A percentile compares a stretch with the other conserved stretches of the same genome.
Evolutionary conservation across 2,797 vertebrate genomes (phyloP).

Genomic region (Rhinichthys osculus): DNA sequence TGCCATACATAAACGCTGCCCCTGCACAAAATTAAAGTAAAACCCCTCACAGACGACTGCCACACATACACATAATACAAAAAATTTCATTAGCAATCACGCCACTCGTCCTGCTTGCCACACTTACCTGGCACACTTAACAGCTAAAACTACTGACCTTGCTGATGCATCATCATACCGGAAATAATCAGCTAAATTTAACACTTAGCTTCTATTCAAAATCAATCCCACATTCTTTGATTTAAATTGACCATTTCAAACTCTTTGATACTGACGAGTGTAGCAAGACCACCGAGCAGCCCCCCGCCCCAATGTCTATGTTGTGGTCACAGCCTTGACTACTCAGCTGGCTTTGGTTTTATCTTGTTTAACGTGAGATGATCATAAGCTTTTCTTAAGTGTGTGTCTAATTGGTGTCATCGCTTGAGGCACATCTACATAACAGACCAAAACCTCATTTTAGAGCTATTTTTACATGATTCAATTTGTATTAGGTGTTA

Average conservation of each 20-base stretch:
- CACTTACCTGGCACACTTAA: no score
- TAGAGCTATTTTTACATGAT: slow-evolving; percentile 27
- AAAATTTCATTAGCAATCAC: no score
- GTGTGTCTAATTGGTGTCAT: slow-evolving; percentile 33
- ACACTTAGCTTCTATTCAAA: neutral
- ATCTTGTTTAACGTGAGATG: neutral
- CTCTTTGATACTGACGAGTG: neutral
- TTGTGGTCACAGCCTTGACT: neutral
- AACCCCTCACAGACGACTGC: no score
- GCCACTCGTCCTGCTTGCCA: no score
- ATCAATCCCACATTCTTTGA: neutral
- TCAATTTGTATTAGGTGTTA: slow-evolving; percentile 18
- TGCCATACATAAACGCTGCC: no score
- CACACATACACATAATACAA: no score
- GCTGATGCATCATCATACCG: neutral
- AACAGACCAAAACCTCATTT: slow-evolving; percentile 37
- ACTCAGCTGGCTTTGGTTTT: neutral
- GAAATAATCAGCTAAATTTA: neutral
- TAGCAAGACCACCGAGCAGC: neutral
- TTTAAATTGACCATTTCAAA: neutral
- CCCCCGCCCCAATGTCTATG: neutral
- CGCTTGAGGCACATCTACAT: slow-evolving; percentile 31
- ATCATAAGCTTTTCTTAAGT: neutral
- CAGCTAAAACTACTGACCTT: neutral
- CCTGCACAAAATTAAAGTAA: no score